Percentiles rank a stretch among this genome's conserved stretches.
These are phyloP conservation scores for Oppia nitens DNA, from an alignment of 1,140 invertebrate genomes.

Conservation along the genomic window DNA sequence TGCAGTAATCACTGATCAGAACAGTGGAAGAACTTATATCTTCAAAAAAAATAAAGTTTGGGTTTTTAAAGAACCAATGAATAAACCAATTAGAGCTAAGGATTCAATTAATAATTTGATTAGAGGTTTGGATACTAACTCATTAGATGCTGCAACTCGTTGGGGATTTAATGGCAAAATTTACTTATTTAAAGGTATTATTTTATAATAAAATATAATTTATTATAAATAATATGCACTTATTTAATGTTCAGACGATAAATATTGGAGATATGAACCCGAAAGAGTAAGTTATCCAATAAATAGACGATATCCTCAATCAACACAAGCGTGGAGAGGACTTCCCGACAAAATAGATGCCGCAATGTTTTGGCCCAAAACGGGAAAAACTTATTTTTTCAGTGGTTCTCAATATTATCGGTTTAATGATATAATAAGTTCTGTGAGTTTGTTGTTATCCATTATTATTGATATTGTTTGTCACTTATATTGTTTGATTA, in stretches of 20 bases:
- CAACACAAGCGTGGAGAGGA: not conserved
- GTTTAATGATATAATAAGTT: not conserved
- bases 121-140: not conserved
- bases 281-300: not conserved
- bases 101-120: not conserved
- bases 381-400: not conserved
- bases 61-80: not conserved
- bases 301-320: not conserved
- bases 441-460: not conserved
- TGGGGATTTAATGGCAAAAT: not conserved
- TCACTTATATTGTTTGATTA: not conserved
- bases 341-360: not conserved
- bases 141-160: not conserved
- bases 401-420: not conserved
- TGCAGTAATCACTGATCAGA: not conserved
- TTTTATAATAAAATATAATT: not conserved
- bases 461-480: not conserved
- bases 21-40: not conserved
- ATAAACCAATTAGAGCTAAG: not conserved
- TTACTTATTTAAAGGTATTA: not conserved
- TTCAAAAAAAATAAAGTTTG: not conserved
- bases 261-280: not conserved
- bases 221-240: too few relatives aligned
- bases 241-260: not conserved
- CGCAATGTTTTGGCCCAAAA: not conserved